Evolutionary conservation across 2,888 invertebrate species (phyloP).

Genomic region (Lathronympha strigana): DNA sequence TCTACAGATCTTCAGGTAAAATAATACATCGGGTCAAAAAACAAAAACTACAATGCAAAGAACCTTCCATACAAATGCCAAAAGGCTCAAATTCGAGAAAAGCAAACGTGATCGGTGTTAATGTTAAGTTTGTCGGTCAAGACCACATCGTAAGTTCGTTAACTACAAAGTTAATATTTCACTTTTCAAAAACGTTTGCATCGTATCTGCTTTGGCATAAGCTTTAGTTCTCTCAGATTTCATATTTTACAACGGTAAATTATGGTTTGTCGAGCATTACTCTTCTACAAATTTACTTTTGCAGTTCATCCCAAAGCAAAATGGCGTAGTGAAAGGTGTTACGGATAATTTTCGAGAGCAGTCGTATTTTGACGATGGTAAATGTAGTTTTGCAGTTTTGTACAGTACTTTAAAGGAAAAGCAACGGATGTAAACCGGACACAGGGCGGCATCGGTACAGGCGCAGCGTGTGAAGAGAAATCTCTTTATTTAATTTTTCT

Average conservation of each 20-base stretch:
- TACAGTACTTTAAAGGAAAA: slow-evolving; percentile 70
- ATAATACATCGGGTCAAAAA: slow-evolving; percentile 29
- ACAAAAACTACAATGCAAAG: slow-evolving; percentile 6
- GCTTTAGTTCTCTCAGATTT: slow-evolving; percentile 49
- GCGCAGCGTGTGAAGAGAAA: slow-evolving; percentile 71
- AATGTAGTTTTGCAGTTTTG: slow-evolving; percentile 49
- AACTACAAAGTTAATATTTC: slow-evolving; percentile 44
- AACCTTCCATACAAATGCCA: slow-evolving; percentile 17
- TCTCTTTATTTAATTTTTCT: slow-evolving; percentile 66
- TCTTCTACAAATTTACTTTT: slow-evolving; percentile 49
- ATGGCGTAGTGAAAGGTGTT: slow-evolving; percentile 42
- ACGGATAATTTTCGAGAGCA: slow-evolving; percentile 47
- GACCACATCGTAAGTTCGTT: slow-evolving; percentile 59
- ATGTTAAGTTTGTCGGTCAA: slow-evolving; percentile 52
- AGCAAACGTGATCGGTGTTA: slow-evolving; percentile 34
- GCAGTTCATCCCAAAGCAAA: slow-evolving; percentile 40
- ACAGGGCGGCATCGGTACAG: slow-evolving; percentile 55
- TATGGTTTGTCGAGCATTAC: slow-evolving; percentile 53
- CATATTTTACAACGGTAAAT: slow-evolving; percentile 55
- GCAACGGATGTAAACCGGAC: slow-evolving; percentile 77
- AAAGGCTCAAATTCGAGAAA: slow-evolving; percentile 48
- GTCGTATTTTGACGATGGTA: slow-evolving; percentile 12
- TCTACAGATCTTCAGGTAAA: slow-evolving; percentile 43
- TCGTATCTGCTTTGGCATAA: slow-evolving; percentile 42
- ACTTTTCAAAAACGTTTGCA: neutral